phyloP scores from a whole-genome alignment of 2,888 invertebrate species.

The Enchytraeus crypticus region DNA sequence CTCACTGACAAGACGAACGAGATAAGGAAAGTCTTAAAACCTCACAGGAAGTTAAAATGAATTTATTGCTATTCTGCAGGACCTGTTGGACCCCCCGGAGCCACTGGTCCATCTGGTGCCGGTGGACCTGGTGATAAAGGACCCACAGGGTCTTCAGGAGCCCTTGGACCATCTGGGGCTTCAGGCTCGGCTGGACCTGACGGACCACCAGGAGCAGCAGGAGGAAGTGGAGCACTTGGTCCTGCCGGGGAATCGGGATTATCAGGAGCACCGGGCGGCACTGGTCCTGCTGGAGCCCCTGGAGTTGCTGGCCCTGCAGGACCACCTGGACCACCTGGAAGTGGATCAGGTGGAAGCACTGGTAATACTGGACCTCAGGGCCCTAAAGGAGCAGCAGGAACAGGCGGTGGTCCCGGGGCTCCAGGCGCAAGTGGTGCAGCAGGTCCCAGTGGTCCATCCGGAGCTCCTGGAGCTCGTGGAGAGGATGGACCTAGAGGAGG shows the following conservation, averaged over 20 bases:
- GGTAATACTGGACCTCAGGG: not conserved
- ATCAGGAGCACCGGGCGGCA: not conserved
- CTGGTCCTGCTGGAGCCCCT: slow-evolving; percentile 4
- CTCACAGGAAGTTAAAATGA: not conserved
- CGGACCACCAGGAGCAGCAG: not conserved
- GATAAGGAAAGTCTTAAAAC: not conserved
- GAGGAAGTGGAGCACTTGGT: not conserved
- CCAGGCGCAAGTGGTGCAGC: not conserved
- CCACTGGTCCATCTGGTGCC: not conserved
- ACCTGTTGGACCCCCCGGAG: not conserved
- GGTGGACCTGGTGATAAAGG: not conserved
- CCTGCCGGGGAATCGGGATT: not conserved
- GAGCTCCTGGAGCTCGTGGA: slow-evolving; percentile 15
- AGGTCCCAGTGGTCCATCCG: slow-evolving; percentile 12
- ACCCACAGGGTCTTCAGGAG: slow-evolving; percentile 1
- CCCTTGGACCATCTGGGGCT: not conserved
- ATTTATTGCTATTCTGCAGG: too few relatives aligned
- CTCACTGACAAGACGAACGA: not conserved
- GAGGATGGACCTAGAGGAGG: not conserved
- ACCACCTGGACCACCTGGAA: not conserved
- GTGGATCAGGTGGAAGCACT: not conserved
- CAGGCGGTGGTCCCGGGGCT: not conserved
- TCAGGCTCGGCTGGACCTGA: not conserved
- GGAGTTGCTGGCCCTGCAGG: not conserved
- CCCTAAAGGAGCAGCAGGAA: not conserved